These are phyloP conservation scores for Eucidaris tribuloides DNA, from an alignment of 35 echinoderm and acorn worm genomes.

Conservation along the genomic window DNA sequence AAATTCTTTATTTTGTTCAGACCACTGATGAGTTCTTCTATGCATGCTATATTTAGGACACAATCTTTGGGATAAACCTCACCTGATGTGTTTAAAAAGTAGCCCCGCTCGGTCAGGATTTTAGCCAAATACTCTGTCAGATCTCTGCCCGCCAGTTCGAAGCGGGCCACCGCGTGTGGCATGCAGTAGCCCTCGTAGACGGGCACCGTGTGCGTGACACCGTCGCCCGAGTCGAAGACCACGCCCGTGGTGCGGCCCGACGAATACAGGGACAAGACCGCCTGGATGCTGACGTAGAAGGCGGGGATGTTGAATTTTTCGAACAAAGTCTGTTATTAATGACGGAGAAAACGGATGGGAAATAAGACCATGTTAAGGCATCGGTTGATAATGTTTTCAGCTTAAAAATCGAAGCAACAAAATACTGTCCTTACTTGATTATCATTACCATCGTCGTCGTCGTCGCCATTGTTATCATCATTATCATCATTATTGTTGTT, in stretches of 20 bases:
- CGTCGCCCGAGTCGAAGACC: conserved; percentile 14
- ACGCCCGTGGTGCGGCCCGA: conserved; percentile 1
- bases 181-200: conserved; percentile 19
- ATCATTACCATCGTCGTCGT: too few relatives aligned
- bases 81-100: conserved; percentile 13
- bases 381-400: too few relatives aligned
- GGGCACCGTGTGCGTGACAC: conserved; percentile 7
- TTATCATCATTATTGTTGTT: too few relatives aligned
- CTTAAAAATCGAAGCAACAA: too few relatives aligned
- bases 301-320: conserved; percentile 23
- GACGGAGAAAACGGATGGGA: too few relatives aligned
- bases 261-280: background rate
- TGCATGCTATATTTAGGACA: too few relatives aligned
- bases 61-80: too few relatives aligned
- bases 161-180: conserved; percentile 3
- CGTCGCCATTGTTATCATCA: too few relatives aligned
- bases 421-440: too few relatives aligned
- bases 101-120: conserved; percentile 5
- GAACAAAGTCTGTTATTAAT: conserved; percentile 18
- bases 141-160: conserved; percentile 14
- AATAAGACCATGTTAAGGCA: background rate
- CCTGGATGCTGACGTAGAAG: conserved; percentile 20
- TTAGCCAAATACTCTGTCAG: conserved; percentile 1
- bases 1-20: too few relatives aligned
- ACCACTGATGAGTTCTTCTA: too few relatives aligned